A percentile compares a stretch with the other conserved stretches of the same genome.
These are phyloP conservation scores for Eriosoma lanigerum DNA, from an alignment of 1,140 invertebrate species.

Conservation along the genomic window DNA sequence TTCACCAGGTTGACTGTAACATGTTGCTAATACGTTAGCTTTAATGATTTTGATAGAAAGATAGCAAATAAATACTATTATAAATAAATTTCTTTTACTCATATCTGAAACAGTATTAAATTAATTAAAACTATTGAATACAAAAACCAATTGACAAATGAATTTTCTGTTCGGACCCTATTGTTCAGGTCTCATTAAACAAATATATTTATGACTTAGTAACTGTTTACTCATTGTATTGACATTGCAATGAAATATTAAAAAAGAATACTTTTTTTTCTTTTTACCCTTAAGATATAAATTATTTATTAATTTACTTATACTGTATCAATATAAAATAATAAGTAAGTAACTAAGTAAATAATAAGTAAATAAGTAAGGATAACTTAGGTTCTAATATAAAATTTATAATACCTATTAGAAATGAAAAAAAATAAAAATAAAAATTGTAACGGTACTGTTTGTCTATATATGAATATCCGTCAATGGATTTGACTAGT, in stretches of 20 bases:
- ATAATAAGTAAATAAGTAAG: no score
- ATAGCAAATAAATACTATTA: constrained; percentile 7
- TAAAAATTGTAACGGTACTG: no score
- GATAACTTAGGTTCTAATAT: background rate
- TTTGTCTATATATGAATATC: no score
- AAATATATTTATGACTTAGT: constrained; percentile 11
- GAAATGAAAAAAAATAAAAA: no score
- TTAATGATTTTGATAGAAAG: background rate
- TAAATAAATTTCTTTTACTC: constrained; percentile 11
- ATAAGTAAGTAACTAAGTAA: background rate
- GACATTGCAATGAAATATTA: background rate
- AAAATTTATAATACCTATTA: background rate
- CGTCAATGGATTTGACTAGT: no score
- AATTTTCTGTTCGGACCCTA: background rate
- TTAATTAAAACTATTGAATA: background rate
- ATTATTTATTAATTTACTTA: background rate
- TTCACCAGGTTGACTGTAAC: constrained; percentile 25
- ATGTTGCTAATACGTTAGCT: constrained; percentile 32
- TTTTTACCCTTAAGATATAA: background rate
- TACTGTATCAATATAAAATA: background rate
- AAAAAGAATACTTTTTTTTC: background rate
- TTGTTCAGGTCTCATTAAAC: background rate
- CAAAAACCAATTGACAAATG: background rate
- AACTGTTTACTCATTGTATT: constrained; percentile 33
- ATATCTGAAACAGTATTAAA: constrained; percentile 25